Evolutionary conservation across 2,888 invertebrate species (phyloP), one percentile per base, ranked within the genome.

Genomic region (Nomada fucata): DNA sequence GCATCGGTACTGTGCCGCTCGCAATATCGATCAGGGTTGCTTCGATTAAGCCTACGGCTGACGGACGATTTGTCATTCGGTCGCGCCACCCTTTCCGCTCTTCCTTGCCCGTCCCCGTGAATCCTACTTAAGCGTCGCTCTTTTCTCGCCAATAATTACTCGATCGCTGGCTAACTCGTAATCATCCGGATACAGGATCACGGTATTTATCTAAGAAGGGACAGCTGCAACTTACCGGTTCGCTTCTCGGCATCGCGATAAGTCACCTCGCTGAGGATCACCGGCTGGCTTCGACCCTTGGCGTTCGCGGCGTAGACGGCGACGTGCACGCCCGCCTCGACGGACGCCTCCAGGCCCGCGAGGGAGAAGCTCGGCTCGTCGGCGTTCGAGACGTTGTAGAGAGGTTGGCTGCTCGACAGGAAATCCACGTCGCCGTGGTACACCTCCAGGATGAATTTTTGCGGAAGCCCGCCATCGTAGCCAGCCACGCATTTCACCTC

Each of bases 401-500:
- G 86, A 1, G 92, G 91, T 76, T 90, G 89, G 67, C 89, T 90
- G 76, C 82, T 91, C 44, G 91, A 73, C 69, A 92, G 81, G 64
- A 89, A 81, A 89, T 94, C 86, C 91, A 94, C 86, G 92, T 94
- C 86, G 88, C 92, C 84, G 93, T 93, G 95, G 94, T 96, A 97
- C 88, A 97, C 95, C 94, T 98, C 97, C 86, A 98, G 95, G 72
- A 97, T 95, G 95, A 98, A 98, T 93, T 95, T 95, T 94, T 98
- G 98, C 79, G 97, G 97, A 90, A 98, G 95, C 86, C 98, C 98
- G 79, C 98, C 98, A 94, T 98, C 98, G 94, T 97, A 98, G 88
- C 97, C 97, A 36, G 97, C 95, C 91, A 96, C 95, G 94, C 98
- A 98, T 90, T 96, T 96, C 88, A 98, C 97, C 93, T 97, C 96